phyloP scores from a whole-genome alignment of 2,113 vertebrate species.

The Carettochelys insculpta region DNA sequence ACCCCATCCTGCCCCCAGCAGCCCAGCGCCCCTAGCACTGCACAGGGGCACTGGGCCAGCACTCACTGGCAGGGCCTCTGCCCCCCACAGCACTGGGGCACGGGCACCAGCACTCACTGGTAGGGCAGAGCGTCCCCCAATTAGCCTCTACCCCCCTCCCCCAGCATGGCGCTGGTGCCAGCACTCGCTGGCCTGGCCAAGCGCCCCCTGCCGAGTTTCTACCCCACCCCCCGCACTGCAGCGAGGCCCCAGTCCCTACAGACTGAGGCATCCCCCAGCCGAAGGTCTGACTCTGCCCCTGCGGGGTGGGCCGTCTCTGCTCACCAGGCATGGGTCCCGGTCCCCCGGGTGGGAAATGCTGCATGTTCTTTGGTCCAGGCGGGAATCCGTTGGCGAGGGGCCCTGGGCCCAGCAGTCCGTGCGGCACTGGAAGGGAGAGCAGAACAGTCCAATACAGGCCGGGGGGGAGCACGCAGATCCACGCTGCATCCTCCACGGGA shows the following conservation, averaged over 20 bases:
- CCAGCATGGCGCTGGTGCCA: background rate
- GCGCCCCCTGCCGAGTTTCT: too few relatives aligned
- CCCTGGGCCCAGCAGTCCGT: constrained; percentile 83
- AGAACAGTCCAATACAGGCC: background rate
- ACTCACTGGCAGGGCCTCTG: too few relatives aligned
- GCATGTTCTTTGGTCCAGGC: constrained; percentile 81
- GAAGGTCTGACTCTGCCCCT: background rate
- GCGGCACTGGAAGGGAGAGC: constrained; percentile 70
- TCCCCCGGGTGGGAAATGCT: constrained; percentile 87
- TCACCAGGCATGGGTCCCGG: constrained; percentile 75
- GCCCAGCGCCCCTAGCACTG: background rate
- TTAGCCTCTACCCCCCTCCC: background rate
- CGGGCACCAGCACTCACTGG: background rate
- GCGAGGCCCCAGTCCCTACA: background rate
- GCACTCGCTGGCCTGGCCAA: too few relatives aligned
- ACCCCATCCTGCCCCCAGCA: background rate
- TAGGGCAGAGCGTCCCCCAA: background rate
- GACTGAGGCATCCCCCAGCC: background rate
- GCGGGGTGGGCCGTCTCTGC: background rate
- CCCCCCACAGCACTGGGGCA: background rate
- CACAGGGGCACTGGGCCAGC: too few relatives aligned
- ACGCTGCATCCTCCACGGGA: too few relatives aligned
- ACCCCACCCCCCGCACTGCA: too few relatives aligned
- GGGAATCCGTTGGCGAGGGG: constrained; percentile 88
- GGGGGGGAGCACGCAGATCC: too few relatives aligned